These are phyloP conservation scores for Trissolcus japonicus DNA, from an alignment of 2,888 invertebrate genomes.

Conservation along the genomic window DNA sequence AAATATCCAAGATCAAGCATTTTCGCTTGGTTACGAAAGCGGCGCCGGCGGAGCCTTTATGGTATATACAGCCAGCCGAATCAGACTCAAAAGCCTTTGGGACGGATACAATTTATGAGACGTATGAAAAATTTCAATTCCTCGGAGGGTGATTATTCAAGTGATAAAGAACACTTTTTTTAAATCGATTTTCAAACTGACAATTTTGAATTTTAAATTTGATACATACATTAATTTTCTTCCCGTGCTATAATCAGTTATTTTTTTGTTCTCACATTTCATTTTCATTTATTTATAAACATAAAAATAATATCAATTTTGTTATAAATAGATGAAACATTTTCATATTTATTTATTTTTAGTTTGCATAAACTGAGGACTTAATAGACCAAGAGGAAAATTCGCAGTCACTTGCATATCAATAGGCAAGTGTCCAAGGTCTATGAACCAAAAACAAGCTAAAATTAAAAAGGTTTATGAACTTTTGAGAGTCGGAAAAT, in stretches of 20 bases:
- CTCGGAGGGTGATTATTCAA: too few relatives aligned
- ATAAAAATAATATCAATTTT: too few relatives aligned
- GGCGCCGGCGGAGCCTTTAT: slow-evolving; percentile 55
- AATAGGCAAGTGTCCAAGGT: slow-evolving; percentile 47
- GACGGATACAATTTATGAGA: too few relatives aligned
- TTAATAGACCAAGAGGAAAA: slow-evolving; percentile 5
- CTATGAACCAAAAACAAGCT: slow-evolving; percentile 42
- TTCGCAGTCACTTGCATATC: slow-evolving; percentile 22
- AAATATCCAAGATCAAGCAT: slow-evolving; percentile 57
- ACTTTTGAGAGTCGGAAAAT: slow-evolving; percentile 30
- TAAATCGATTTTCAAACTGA: too few relatives aligned
- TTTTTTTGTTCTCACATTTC: too few relatives aligned
- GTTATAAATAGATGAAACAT: not conserved
- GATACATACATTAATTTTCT: too few relatives aligned
- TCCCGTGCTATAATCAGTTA: too few relatives aligned
- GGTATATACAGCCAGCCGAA: slow-evolving; percentile 40
- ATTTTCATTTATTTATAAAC: too few relatives aligned
- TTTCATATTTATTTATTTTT: not conserved
- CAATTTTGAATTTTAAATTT: too few relatives aligned
- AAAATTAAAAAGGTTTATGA: slow-evolving; percentile 46
- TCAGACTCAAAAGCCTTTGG: slow-evolving; percentile 17
- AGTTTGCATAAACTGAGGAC: slow-evolving; percentile 11
- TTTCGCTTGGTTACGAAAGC: slow-evolving; percentile 67
- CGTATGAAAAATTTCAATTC: too few relatives aligned
- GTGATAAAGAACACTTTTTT: too few relatives aligned